Conservation (phyloP, 2,888 invertebrate species). For the Luffia ferchaultella region DNA sequence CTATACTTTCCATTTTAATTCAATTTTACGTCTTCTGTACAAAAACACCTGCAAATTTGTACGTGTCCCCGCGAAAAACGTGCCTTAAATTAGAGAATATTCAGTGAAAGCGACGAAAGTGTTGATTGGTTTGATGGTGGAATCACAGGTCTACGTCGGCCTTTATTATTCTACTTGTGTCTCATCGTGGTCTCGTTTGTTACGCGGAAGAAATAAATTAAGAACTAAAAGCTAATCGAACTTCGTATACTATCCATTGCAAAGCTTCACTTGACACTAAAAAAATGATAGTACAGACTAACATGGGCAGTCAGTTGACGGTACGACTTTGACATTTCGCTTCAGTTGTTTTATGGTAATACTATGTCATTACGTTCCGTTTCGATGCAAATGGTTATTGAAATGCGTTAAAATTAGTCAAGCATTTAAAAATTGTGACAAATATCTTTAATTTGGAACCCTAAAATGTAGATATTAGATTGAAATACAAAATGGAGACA, state of each 20-base stretch:
- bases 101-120: conserved; percentile 28
- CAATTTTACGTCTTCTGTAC: conserved; percentile 1
- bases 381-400: no score
- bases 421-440: no score
- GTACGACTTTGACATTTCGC: no score
- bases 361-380: no score
- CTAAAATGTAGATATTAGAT: no score
- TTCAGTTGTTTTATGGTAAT: no score
- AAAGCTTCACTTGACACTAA: conserved; percentile 27
- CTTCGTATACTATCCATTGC: conserved; percentile 27
- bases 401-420: no score
- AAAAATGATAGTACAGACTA: conserved; percentile 7
- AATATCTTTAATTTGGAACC: no score
- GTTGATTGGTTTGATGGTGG: conserved; percentile 21
- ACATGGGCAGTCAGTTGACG: no score
- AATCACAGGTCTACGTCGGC: conserved; percentile 30
- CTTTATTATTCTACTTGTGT: conserved; percentile 38
- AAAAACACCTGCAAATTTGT: conserved; percentile 6
- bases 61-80: conserved; percentile 13
- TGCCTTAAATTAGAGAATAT: conserved; percentile 21
- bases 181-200: conserved; percentile 37
- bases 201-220: conserved; percentile 31
- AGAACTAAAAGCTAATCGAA: conserved; percentile 17
- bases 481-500: no score
- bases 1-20: neutral